Base-by-base conservation (phyloP, 2,797 vertebrate species). In the Gobionotothen gibberifrons region DNA sequence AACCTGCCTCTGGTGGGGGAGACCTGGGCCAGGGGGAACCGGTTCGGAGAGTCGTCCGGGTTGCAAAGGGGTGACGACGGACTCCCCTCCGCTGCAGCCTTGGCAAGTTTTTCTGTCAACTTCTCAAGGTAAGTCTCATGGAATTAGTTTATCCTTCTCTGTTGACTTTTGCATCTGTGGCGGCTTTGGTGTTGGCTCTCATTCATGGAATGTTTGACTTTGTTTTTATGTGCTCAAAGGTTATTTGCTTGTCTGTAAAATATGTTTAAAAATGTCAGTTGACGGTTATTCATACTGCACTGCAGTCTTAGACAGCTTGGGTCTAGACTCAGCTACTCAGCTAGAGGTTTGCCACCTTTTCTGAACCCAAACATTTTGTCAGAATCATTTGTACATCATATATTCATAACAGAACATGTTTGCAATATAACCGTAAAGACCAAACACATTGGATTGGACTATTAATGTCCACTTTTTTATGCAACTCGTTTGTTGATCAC, bases 51-150 rank as follows among this genome's bases (percentile, higher is more conserved):
- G 0, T 87, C 94, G 5, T 81, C 90, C 78, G 82, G 90, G 85
- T 83, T 89, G 83, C 94, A 94, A 52, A 87, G 95, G 89, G 90
- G 91, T 59, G 87, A 88, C 47, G 91, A 97, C 71, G 95, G 90
- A 60, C 94, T 95, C 79, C 69, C 95, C 51, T 84, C 94, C 32
- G 83, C 93, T 42, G 58, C 95, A 1, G 81, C 94, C 70, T 77
- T 97, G 62, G 85, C 94, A 62, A 9, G 62, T 3, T 98, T 96
- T 90, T 90, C 96, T 42, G 90, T 95, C 82, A 93, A 91, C 85
- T 98, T 94, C 85, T 89, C 94, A 86, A 96, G 96, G 98, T 99
- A 97, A 91, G 94, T 87, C n/a, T 13, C 43, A 12, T 43, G 10
- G 16, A 61, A 47, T 64, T 5, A 49, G 54, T 44, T 68, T 13